A percentile compares a stretch with the other conserved stretches of the same genome.
phyloP scores from a whole-genome alignment of 2,797 vertebrate species.

The Chiroxiphia lanceolata region DNA sequence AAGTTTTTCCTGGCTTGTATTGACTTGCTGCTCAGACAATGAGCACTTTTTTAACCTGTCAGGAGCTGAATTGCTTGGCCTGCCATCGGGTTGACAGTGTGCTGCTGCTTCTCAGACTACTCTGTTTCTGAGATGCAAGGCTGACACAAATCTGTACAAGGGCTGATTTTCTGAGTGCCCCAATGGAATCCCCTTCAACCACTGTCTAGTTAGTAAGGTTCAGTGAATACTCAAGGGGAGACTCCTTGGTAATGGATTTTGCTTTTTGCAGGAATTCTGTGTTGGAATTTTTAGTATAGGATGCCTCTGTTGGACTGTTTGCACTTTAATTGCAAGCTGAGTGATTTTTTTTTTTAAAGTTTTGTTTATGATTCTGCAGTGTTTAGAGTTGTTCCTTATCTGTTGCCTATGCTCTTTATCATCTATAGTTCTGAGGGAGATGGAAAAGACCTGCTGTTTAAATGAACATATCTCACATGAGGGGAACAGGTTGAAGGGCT shows the following conservation, averaged over 20 bases:
- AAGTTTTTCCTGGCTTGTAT: constrained; percentile 40
- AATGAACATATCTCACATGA: background rate
- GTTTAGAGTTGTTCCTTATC: constrained; percentile 38
- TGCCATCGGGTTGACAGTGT: background rate
- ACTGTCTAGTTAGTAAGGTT: background rate
- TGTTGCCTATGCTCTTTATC: constrained; percentile 13
- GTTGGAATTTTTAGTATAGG: background rate
- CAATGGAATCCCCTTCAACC: constrained; percentile 9
- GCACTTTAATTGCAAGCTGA: too few species aligned
- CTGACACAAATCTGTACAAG: constrained; percentile 25
- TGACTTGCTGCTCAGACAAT: constrained; percentile 29
- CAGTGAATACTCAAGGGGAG: background rate
- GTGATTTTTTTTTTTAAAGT: too few species aligned
- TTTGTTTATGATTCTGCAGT: constrained; percentile 32
- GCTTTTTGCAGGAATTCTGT: constrained; percentile 14
- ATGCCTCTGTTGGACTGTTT: background rate
- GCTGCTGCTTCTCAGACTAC: background rate
- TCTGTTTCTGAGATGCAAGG: background rate
- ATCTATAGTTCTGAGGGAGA: background rate
- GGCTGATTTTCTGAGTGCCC: constrained; percentile 15
- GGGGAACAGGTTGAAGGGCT: background rate
- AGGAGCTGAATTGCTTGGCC: background rate
- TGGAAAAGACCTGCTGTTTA: constrained; percentile 21
- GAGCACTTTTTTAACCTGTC: constrained; percentile 36
- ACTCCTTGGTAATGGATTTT: constrained; percentile 15